Evolutionary conservation across 2,797 vertebrate species (phyloP).

Genomic region (Melanogrammus aeglefinus): DNA sequence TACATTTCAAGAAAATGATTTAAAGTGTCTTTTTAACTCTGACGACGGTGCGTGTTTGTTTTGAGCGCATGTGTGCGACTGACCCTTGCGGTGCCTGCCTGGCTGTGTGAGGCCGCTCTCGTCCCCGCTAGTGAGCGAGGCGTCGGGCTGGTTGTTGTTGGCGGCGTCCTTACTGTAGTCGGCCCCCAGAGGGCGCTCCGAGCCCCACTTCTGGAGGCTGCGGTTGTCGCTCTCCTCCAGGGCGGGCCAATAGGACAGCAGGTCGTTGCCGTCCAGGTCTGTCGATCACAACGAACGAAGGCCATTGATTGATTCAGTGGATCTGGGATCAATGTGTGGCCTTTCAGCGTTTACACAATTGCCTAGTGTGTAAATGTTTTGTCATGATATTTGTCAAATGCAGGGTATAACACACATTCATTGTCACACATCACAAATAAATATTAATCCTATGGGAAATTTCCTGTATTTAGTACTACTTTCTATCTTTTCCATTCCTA

Average conservation of each 20-base stretch:
- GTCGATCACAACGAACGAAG: constrained; percentile 46
- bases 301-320: constrained; percentile 30
- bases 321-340: not conserved
- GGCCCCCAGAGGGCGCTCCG: constrained; percentile 89
- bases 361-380: not conserved
- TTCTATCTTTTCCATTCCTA: too few relatives aligned
- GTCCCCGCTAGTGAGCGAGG: constrained; percentile 94
- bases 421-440: not conserved
- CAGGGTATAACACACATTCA: not conserved
- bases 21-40: not conserved
- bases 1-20: too few relatives aligned
- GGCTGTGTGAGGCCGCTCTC: constrained; percentile 77
- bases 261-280: constrained; percentile 97
- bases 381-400: not conserved
- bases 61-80: constrained; percentile 2
- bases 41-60: not conserved
- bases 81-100: constrained; percentile 1
- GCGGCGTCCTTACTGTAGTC: constrained; percentile 91
- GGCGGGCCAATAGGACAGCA: constrained; percentile 95
- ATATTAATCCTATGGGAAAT: too few relatives aligned
- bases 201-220: constrained; percentile 97
- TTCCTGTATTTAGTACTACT: too few relatives aligned
- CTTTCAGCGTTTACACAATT: not conserved
- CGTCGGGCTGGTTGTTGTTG: constrained; percentile 92
- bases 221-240: constrained; percentile 87